Evolutionary conservation across 2,113 vertebrate species (phyloP), one percentile per base, ranked within the genome.

Genomic region (Melospiza melodia): DNA sequence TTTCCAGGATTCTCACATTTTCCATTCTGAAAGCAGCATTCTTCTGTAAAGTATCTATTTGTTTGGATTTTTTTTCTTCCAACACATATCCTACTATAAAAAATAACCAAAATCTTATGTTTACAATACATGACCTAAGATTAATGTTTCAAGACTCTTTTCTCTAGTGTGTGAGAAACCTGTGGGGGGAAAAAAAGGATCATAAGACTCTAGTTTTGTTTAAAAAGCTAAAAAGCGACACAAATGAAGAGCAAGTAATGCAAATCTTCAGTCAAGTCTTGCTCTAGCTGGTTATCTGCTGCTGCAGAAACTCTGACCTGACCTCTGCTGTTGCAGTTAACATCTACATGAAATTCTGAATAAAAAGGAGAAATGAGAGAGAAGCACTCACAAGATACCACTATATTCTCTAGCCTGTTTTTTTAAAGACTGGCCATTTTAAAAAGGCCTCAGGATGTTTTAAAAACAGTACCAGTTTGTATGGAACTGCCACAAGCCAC

Each of bases 311-410:
- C 44, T 41, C 49, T 74, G 63, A 94, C 71, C 48, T 55, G 59
- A 90, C 59, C 46, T 91, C 55, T 80, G 63, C 55, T 73, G 55
- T 15, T 77, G 43, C 21, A 54, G 46, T 30, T 58, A 87, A 76
- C 0, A 0, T 18, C 67, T 61, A 14, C 3, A 11, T 19, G 9
- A 83, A 80, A 21, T 18, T 51, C 37, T 51, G n/a, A 79, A 15
- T 46, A 37, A 55, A 88, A 78, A 85, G 15, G 3, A 74, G n/a
- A 88, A 83, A 59, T 33, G 21, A 88, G 10, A 87, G 22, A 71
- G 12, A 68, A 83, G 11, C 1, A 0, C 37, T 91, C 57, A 72
- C 11, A 49, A 30, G 14, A 89, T 28, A 72, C 5, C 25, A 55
- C 37, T 39, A 5, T 3, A 39, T 21, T 35, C 22, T 84, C 61